phyloP scores from a whole-genome alignment of 2,113 vertebrate genomes.

The Forbesichthys papilliferus region DNA sequence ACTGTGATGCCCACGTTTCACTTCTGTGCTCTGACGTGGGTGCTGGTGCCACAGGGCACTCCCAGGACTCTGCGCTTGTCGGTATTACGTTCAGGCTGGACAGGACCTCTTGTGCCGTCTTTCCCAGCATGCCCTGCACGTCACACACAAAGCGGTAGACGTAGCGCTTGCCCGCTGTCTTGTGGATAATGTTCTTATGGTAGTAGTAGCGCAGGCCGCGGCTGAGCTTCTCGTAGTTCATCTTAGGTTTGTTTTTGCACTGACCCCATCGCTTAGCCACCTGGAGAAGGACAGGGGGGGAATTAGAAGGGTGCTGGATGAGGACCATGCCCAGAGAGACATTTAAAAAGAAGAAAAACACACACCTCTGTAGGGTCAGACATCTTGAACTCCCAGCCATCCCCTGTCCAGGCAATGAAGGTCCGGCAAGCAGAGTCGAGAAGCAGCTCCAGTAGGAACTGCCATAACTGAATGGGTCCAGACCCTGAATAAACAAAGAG shows the following conservation, averaged over 20 bases:
- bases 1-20: constrained; percentile 60
- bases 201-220: constrained; percentile 87
- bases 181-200: constrained; percentile 89
- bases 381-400: constrained; percentile 86
- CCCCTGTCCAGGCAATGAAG: constrained; percentile 83
- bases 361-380: constrained; percentile 83
- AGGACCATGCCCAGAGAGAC: background rate
- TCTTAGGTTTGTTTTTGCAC: constrained; percentile 87
- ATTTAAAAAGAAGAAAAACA: background rate
- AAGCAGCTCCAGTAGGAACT: constrained; percentile 82
- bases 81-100: constrained; percentile 71
- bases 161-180: constrained; percentile 84
- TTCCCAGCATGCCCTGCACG: constrained; percentile 81
- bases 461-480: constrained; percentile 84
- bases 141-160: constrained; percentile 86
- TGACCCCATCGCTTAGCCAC: constrained; percentile 85
- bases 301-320: background rate
- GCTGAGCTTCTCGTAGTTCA: constrained; percentile 89
- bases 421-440: constrained; percentile 77
- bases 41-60: constrained; percentile 10
- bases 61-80: constrained; percentile 46
- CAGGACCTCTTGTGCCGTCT: constrained; percentile 74
- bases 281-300: constrained; percentile 44
- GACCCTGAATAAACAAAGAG: constrained; percentile 59
- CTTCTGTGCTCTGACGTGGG: constrained; percentile 47